A percentile compares a stretch with the other conserved stretches of the same genome.
These are phyloP conservation scores for Dasysyrphus tricinctus DNA, from an alignment of 2,888 invertebrate genomes.

Conservation along the genomic window DNA sequence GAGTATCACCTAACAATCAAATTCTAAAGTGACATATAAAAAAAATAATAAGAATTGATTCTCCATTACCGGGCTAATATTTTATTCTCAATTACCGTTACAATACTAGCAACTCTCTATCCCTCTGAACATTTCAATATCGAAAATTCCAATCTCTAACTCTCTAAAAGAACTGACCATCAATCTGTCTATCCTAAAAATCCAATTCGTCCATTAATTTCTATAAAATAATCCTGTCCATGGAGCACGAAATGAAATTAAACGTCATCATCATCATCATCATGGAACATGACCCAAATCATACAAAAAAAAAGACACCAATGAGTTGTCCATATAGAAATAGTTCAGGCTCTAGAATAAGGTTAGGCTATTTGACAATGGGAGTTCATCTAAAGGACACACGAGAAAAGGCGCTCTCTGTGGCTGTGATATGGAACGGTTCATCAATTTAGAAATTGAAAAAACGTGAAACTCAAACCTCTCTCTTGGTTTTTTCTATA, in stretches of 20 bases:
- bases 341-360: constrained; percentile 10
- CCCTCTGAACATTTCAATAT: constrained; percentile 43
- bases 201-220: constrained; percentile 70
- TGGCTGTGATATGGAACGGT: constrained; percentile 2
- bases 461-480: constrained; percentile 62
- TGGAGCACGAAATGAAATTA: constrained; percentile 64
- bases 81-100: constrained; percentile 41
- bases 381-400: constrained; percentile 17
- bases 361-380: constrained; percentile 23
- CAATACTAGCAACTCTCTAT: background rate
- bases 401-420: constrained; percentile 15
- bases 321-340: constrained; percentile 8
- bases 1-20: background rate
- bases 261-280: constrained; percentile 61
- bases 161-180: constrained; percentile 32
- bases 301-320: constrained; percentile 25
- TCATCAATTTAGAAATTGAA: constrained; percentile 65
- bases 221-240: constrained; percentile 49
- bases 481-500: background rate
- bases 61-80: constrained; percentile 25
- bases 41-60: background rate
- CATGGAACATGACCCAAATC: constrained; percentile 70
- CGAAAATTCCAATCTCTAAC: constrained; percentile 39
- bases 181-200: constrained; percentile 57
- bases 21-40: constrained; percentile 2